Evolutionary conservation across 2,888 invertebrate species (phyloP), one percentile per base, ranked within the genome.

Genomic region (Acleris literana): DNA sequence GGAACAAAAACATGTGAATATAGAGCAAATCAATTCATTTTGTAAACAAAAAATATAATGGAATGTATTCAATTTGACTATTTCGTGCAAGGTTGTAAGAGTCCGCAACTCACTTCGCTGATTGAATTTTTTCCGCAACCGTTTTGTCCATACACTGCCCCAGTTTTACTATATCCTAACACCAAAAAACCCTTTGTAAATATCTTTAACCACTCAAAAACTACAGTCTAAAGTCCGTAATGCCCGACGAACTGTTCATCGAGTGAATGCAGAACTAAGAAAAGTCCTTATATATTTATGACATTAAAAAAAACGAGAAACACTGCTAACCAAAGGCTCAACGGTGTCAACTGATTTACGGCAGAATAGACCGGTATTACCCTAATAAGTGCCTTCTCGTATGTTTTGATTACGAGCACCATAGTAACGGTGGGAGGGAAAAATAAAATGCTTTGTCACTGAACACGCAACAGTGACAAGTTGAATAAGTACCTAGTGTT

Each of bases 71-170:
- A 58, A 46, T 58, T 49, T 11, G 18, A 46, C 22, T 53, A 49
- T 60, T 61, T 33, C 18, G 48, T 60, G 55, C n/a, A 51, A 61
- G 49, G 59, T 44, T 46, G 6, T 39, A 44, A 48, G 22, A n/a
- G n/a, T 17, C 20, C 55, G 20, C 49, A 75, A 90, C 90, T 90
- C 82, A 91, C 90, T 86, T 81, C 71, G 78, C 76, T 70, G 79
- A 75, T 70, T 85, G 77, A 71, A 87, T 81, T 81, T 89, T 90
- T 80, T 82, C 92, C 74, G 86, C 86, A 76, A 93, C 87, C 71
- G 91, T 84, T 85, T 94, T 93, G 87, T 94, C 93, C 87, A 94
- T 93, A 84, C 94, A 94, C 91, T 94, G 94, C 85, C 94, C 94
- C 94, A 94, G 94, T 84, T 93, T 93, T 85, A 78, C 77, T 64